Evolutionary conservation across 2,113 vertebrate genomes (phyloP), one percentile per base, ranked within the genome.

Genomic region (Sylvietta virens): DNA sequence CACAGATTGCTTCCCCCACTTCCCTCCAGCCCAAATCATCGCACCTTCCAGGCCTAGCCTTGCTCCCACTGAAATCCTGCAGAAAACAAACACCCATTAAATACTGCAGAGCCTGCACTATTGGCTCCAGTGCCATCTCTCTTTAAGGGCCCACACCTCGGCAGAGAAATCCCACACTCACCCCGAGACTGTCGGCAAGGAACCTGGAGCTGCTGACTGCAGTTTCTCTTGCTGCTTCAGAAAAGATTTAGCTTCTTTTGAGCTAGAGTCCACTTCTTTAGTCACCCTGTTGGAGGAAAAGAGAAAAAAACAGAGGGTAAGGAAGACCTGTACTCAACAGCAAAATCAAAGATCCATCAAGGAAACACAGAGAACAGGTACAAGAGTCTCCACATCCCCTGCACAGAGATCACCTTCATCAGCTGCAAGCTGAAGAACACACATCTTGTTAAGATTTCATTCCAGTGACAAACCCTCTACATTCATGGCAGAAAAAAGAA

Each of bases 261-360:
- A 99, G 78, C 98, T 94, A 22, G 98, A 98, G 23, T 98, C 98
- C 15, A 99, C 99, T 95, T 99, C 99, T 97, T 99, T 99, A 73
- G 98, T 98, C 65, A 99, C 98, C 96, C 99, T 99, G 97, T 91
- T 24, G 17, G 47, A 88, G 35, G 37, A 69, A 80, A 81, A 81
- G 58, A 95, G 17, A 50, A 20, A 62, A 90, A 90, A 88, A 0
- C 48, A 62, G 81, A 82, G 27, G 37, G 70, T 96, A 57, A 71
- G 84, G 77, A 74, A 78, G 28, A 89, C 21, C 44, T 42, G 24
- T 24, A 60, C 7, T 54, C 22, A 71, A 76, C 23, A 62, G 24
- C 28, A 85, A 86, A 81, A 65, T 7, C 61, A 50, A 66, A 72
- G 67, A 50, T 27, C 57, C 22, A 35, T 39, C 60, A 89, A 47